Base-by-base conservation (phyloP, 2,888 invertebrate species). In the Papilio protenor region DNA sequence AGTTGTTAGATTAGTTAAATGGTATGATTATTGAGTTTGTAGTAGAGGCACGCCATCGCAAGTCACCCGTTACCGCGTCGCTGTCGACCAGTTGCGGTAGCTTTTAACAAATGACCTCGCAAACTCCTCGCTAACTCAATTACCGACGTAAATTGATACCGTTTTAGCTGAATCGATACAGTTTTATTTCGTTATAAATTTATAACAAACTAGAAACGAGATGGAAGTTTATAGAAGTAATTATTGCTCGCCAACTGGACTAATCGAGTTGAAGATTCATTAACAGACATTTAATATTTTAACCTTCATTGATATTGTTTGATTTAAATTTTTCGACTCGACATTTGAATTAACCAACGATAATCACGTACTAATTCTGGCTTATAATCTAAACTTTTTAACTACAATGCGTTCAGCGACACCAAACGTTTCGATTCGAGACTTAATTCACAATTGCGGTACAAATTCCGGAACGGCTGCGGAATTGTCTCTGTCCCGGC, bases 11-110 rank as follows among this genome's bases (percentile, higher is more conserved):
- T 77, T 79, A 59, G 73, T 61, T 75, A 73, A 72, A 71, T 66
- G 70, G 79, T 85, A 85, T 83, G 85, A 86, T 82, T 82, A 85
- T 85, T 83, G 82, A 86, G 85, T 88, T 84, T 85, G 85, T 87
- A 84, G 83, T 80, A 83, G 81, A 73, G 45, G 27, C 80, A 83
- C 21, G 84, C 86, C 86, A 88, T 90, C 90, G 88, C 88, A 90
- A 90, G 88, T 90, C 88, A 80, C 83, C 23, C 27, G 70, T 76
- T 23, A 59, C n/a, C 61, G 59, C 27, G 12, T 33, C 70, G 18
- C 70, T 57, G 27, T 57, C 33, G 27, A 59, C 57, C 71, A 49
- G 49, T 55, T 61, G 59, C 55, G 23, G 59, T 21, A 27, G 57
- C 55, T 47, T 71, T 69, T 49, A 61, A 76, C 76, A 59, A 59